Evolutionary conservation across 2,113 vertebrate species (phyloP), one percentile per base, ranked within the genome.

Genomic region (Microcebus griseorufus): DNA sequence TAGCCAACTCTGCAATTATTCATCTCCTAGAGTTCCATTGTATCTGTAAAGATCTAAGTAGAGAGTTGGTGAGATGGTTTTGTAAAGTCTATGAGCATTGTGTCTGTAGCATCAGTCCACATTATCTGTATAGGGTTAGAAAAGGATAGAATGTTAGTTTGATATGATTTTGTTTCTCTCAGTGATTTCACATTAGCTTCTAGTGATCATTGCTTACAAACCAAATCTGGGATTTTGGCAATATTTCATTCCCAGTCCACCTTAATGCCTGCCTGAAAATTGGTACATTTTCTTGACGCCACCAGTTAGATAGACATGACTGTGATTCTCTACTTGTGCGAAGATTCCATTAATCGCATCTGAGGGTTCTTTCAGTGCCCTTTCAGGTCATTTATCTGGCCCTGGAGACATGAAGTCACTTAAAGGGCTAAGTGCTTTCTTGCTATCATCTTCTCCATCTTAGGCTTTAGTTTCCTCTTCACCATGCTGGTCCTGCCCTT

Each of bases 391-490:
- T 75, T 69, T 45, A n/a, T 81, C 34, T 65, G 37, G 86, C 65
- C 89, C 84, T 58, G 53, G 75, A 82, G 93, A 76, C 22, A 8
- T 4, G 62, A 87, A 64, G 16, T 84, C 39, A 48, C 81, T 89
- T 76, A 45, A 48, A 84, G 75, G 64, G 37, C 92, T 84, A 51
- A 93, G 64, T 81, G 83, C 70, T 53, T 58, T 76, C 91, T 48
- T 70, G 10, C 29, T 86, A 14, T 81, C 2, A 0, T 53, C 58
- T 42, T 27, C 73, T 67, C 9, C 64, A 12, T 82, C 69, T 34
- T 58, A 37, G 86, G 62, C 91, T 95, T 60, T 62, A 48, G 78
- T 94, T 95, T 85, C 84, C 58, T 88, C 76, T 62, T 85, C 18
- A 29, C 8, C 32, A 6, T 29, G 83, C 60, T 76, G 86, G 79